Percentiles rank a stretch among this genome's conserved stretches.
Evolutionary conservation across 2,797 vertebrate genomes (phyloP).

Genomic region (Paratrypauchen microcephalus): DNA sequence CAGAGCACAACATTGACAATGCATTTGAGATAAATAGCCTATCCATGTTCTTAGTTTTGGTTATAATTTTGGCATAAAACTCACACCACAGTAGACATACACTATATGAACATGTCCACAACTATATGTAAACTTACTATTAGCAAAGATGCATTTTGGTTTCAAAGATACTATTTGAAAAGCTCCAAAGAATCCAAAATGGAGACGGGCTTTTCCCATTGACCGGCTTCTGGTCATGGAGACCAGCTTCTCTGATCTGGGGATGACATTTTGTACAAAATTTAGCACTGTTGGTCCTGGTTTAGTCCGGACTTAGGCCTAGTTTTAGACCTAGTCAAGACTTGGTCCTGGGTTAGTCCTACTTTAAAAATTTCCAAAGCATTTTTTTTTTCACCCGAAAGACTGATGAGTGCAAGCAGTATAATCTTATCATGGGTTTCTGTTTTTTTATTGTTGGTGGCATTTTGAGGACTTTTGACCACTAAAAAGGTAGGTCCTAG

Average conservation of each 20-base stretch:
- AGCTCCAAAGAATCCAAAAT: slow-evolving; percentile 6
- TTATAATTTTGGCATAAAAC: not conserved
- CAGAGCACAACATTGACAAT: not conserved
- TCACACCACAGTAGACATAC: not conserved
- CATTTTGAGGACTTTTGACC: not conserved
- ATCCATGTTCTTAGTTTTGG: not conserved
- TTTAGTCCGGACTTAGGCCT: not conserved
- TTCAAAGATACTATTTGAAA: slow-evolving; percentile 7
- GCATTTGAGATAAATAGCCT: not conserved
- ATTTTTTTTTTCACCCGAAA: not conserved
- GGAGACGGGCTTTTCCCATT: not conserved
- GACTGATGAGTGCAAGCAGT: not conserved
- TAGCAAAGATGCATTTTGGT: slow-evolving; percentile 13
- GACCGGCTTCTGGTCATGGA: not conserved
- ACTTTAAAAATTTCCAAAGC: not conserved
- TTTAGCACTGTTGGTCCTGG: not conserved
- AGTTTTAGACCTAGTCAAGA: not conserved
- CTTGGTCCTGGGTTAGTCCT: not conserved
- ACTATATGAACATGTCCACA: not conserved
- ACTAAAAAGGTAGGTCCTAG: not conserved
- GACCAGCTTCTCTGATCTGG: not conserved
- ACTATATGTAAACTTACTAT: slow-evolving; percentile 5
- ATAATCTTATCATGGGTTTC: not conserved
- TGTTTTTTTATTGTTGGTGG: not conserved
- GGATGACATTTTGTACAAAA: slow-evolving; percentile 4